These are phyloP conservation scores for Laothoe populi DNA, from an alignment of 2,888 invertebrate species.

Conservation along the genomic window DNA sequence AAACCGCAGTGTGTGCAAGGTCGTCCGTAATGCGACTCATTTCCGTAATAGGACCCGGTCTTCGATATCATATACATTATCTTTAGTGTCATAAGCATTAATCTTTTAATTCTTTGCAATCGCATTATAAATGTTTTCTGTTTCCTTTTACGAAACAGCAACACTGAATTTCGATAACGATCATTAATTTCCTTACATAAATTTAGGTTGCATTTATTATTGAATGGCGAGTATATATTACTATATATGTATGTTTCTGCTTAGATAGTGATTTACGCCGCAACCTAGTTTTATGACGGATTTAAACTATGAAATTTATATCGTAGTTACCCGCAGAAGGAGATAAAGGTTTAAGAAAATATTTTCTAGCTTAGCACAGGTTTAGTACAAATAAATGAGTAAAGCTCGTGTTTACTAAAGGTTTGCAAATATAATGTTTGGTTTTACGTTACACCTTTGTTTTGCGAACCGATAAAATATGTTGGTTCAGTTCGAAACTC, in stretches of 20 bases:
- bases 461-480: slow-evolving; percentile 54
- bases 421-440: slow-evolving; percentile 44
- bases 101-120: slow-evolving; percentile 12
- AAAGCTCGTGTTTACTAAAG: slow-evolving; percentile 44
- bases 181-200: slow-evolving; percentile 8
- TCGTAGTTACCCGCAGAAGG: slow-evolving; percentile 37
- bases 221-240: background rate
- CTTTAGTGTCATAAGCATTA: slow-evolving; percentile 20
- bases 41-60: slow-evolving; percentile 66
- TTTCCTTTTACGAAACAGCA: slow-evolving; percentile 3
- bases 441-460: slow-evolving; percentile 48
- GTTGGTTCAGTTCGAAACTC: slow-evolving; percentile 61
- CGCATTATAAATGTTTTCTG: background rate
- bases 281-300: background rate
- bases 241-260: background rate
- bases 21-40: slow-evolving; percentile 60
- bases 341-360: slow-evolving; percentile 42
- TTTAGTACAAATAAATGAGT: slow-evolving; percentile 42
- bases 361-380: slow-evolving; percentile 40
- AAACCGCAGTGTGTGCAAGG: slow-evolving; percentile 62
- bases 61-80: slow-evolving; percentile 47
- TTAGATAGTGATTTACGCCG: background rate
- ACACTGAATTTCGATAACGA: slow-evolving; percentile 7
- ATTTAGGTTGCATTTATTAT: background rate
- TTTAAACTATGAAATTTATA: slow-evolving; percentile 22